Evolutionary conservation across 2,797 vertebrate species (phyloP), one percentile per base, ranked within the genome.

Genomic region (Tolypeutes matacus): DNA sequence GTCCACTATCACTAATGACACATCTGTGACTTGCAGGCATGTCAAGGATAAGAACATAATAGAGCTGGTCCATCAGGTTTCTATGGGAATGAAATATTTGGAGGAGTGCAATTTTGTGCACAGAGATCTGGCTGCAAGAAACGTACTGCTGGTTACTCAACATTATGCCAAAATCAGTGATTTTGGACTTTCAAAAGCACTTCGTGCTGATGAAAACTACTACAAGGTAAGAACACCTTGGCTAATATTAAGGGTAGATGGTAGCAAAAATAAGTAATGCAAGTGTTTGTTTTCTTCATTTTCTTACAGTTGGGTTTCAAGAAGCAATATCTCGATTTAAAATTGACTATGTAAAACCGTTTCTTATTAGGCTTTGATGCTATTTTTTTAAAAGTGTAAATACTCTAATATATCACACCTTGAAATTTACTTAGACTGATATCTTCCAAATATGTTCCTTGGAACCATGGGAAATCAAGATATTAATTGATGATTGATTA

Each of bases 131-230:
- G 99, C 99, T 53, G 99, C 99, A 89, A 98, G 99, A 95, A 99
- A 99, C 1, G 99, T 99, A 2, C 97, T 99, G 81, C 98, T 99
- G 96, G 99, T 99, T 89, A 99, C 99, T 1, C 99, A 99, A 97
- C 99, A 99, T 98, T 99, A 99, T 49, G 99, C 99, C 96, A 99
- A 99, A 98, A 99, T 99, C 98, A 99, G 99, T 15, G 99, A 99
- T 98, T 99, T 99, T 0, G 99, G 99, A 51, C 99, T 99, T 96
- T 99, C 99, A 78, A 99, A 99, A 98, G 99, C 99, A 5, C 98
- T 99, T 3, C 98, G 98, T 42, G 99, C 99, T 95, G 99, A 99
- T 4, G 98, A 99, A 69, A 99, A 98, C 98, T 99, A 99, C 96
- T 99, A 99, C 69, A 99, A 98, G 98, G 99, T 99, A 98, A 96